Evolutionary conservation across 2,113 vertebrate species (phyloP), one percentile per base, ranked within the genome.

Genomic region (Eublepharis macularius): DNA sequence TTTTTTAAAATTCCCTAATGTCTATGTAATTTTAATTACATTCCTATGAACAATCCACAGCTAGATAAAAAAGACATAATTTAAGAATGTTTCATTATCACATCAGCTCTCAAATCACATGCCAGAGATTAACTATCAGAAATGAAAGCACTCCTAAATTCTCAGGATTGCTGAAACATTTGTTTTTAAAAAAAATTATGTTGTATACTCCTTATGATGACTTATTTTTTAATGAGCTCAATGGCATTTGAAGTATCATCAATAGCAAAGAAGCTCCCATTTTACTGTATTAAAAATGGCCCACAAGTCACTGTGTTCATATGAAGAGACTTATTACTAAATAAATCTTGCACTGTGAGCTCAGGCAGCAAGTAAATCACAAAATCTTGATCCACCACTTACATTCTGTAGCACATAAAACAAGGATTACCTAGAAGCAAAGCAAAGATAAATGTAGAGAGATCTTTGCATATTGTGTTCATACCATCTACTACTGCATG

Each of bases 291-390:
- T 86, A 92, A 93, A 70, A 88, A 87, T 86, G 13, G 4, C 72
- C 41, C 32, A 54, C 8, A 41, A 66, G 69, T 80, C 70, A 82
- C 82, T 87, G 83, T 75, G 76, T 47, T 63, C 13, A 63, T 9
- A 45, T n/a, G 26, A 81, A 68, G 78, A 92, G 74, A 90, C 75
- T 86, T 90, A 92, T 85, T 89, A 86, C 88, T 90, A 91, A 89
- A 92, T 91, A 77, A 93, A 88, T 83, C 76, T 90, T 87, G 79
- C 6, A 54, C 7, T 86, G 39, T 57, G 66, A 24, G 78, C 68
- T 73, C 87, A 70, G 32, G 19, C 51, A 39, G 79, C 43, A 89
- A 81, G 63, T 66, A 85, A 90, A 90, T 86, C 41, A 86, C n/a
- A 85, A 88, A 85, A 36, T 73, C n/a, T 90, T 90, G 76, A 76